Conservation (phyloP, 2,797 vertebrate species). For the Anguilla megastoma region DNA sequence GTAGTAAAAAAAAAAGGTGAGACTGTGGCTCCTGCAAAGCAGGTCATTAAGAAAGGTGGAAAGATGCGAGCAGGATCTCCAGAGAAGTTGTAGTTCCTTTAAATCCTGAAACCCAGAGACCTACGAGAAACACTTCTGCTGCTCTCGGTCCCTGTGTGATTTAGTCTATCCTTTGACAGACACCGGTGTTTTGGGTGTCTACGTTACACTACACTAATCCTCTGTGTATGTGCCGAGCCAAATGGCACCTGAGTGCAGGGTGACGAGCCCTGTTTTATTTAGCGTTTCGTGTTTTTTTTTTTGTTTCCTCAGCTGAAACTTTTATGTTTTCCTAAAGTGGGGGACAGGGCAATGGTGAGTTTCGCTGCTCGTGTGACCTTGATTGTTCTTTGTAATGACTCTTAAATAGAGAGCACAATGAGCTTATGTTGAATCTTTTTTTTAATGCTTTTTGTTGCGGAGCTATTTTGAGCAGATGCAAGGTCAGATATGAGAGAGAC, state of each 20-base stretch:
- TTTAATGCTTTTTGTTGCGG: slow-evolving; percentile 31
- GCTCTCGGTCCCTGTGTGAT: not conserved
- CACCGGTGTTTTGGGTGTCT: not conserved
- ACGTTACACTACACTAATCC: not conserved
- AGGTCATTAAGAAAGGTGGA: not conserved
- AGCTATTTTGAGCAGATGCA: slow-evolving; percentile 63
- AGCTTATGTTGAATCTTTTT: not conserved
- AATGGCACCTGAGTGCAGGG: not conserved
- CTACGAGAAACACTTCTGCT: not conserved
- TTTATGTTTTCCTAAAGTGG: not conserved
- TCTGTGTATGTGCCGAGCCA: not conserved
- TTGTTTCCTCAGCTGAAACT: not conserved
- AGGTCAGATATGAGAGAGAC: slow-evolving; percentile 71
- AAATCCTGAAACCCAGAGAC: not conserved
- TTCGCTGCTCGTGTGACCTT: not conserved
- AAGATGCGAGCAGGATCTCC: too few species aligned
- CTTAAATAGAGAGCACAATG: not conserved
- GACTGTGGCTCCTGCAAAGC: slow-evolving; percentile 1
- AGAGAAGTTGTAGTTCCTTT: not conserved
- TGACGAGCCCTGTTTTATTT: not conserved
- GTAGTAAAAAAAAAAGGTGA: not conserved
- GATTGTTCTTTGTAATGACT: too few species aligned
- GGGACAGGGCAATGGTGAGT: not conserved
- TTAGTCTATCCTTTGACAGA: not conserved
- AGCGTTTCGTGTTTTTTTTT: not conserved